These are phyloP conservation scores for Cataglyphis albicans DNA, from an alignment of 2,888 invertebrate species.

Conservation along the genomic window DNA sequence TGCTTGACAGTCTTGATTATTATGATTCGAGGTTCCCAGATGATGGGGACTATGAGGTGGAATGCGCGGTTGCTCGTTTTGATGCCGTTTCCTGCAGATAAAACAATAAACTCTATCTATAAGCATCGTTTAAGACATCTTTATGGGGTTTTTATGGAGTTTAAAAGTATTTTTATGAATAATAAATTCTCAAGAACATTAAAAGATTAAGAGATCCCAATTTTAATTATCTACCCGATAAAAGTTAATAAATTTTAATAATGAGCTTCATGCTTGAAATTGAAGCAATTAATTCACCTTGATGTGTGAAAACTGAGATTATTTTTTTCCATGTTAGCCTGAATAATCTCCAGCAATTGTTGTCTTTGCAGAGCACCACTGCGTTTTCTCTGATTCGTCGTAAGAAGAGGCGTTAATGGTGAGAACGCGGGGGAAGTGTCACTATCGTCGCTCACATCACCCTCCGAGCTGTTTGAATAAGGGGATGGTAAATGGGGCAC, in stretches of 20 bases:
- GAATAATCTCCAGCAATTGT: slow-evolving; percentile 94
- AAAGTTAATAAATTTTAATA: slow-evolving; percentile 11
- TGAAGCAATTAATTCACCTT: slow-evolving; percentile 87
- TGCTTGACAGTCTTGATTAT: slow-evolving; percentile 67
- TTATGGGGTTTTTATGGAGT: not conserved
- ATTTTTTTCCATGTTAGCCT: slow-evolving; percentile 96
- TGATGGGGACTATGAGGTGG: slow-evolving; percentile 79
- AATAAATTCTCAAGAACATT: slow-evolving; percentile 9
- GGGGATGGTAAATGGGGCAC: slow-evolving; percentile 83
- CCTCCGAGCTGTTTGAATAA: slow-evolving; percentile 84
- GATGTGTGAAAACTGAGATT: slow-evolving; percentile 94
- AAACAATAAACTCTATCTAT: not conserved
- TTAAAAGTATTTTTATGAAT: not conserved
- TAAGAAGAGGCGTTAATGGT: slow-evolving; percentile 85
- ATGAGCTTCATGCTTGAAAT: not conserved
- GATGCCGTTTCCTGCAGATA: slow-evolving; percentile 82
- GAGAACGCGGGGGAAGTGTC: slow-evolving; percentile 81
- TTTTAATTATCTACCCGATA: not conserved
- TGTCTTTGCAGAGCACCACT: slow-evolving; percentile 93
- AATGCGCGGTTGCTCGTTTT: slow-evolving; percentile 80
- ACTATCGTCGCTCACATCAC: slow-evolving; percentile 84
- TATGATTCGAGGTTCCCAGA: slow-evolving; percentile 74
- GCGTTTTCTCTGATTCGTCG: slow-evolving; percentile 88
- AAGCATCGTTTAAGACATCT: not conserved
- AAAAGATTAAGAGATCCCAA: not conserved